These are phyloP conservation scores for Psilopsiagon aymara DNA, from an alignment of 2,113 vertebrate species.

Conservation along the genomic window DNA sequence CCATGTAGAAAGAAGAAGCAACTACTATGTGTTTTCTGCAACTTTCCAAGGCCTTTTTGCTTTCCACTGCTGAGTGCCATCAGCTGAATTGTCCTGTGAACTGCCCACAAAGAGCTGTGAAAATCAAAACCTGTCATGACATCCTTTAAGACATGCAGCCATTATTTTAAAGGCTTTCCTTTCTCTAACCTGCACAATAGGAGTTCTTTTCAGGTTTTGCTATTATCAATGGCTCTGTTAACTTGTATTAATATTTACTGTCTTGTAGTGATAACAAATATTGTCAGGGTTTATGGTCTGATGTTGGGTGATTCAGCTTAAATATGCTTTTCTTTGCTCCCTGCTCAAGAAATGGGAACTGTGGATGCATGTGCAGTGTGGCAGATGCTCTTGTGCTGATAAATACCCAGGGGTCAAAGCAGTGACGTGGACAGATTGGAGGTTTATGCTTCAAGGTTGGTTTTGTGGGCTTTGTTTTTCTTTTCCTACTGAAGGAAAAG, in stretches of 20 bases:
- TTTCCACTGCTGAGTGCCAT: neutral
- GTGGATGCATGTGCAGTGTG: neutral
- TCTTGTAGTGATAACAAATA: rapidly evolving
- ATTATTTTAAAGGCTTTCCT: neutral
- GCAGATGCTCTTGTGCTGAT: neutral
- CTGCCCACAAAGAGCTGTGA: neutral
- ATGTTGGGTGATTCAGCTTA: neutral
- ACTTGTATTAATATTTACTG: neutral
- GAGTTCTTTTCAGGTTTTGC: neutral
- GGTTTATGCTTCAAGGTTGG: neutral
- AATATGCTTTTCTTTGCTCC: neutral
- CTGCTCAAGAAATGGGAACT: neutral
- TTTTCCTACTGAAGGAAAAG: neutral
- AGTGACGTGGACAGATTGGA: neutral
- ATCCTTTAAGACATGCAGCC: neutral
- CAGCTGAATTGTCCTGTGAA: neutral
- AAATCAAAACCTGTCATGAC: neutral
- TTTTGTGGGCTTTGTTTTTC: neutral
- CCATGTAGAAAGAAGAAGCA: neutral
- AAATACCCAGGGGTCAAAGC: neutral
- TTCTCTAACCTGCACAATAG: neutral
- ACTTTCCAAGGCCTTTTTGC: neutral
- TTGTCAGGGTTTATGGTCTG: neutral
- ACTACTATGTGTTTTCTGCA: neutral
- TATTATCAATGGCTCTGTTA: neutral